Evolutionary conservation across 2,113 vertebrate genomes (phyloP), one percentile per base, ranked within the genome.

Genomic region (Lontra canadensis): DNA sequence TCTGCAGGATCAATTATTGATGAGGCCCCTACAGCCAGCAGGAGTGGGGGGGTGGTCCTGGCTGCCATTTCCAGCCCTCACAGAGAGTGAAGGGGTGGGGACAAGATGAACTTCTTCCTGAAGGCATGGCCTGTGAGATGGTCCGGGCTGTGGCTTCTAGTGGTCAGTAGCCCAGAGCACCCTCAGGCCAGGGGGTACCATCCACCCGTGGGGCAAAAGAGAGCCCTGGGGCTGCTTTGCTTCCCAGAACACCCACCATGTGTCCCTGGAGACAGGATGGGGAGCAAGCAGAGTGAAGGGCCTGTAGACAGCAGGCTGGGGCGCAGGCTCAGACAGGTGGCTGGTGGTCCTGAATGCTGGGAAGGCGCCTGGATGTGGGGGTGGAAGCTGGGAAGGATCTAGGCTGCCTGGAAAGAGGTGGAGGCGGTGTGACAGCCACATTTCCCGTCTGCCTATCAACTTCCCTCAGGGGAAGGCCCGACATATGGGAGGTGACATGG

Each of bases 401-500:
- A 47, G 29, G 76, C 76, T 52, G 76, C 76, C 78, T 71, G 34
- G 52, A 86, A 74, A 57, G 86, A 83, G 92, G 39, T 3, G 42
- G 82, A 86, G 94, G 47, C 2, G 0, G 7, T 7, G 9, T 42
- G 78, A 85, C 57, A 49, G 78, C 44, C 73, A 65, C 44, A 85
- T 31, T 67, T 95, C 71, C 84, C 9, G 1, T 49, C 92, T 84
- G 92, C 83, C 1, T 31, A 31, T 52, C 82, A 52, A 1, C 85
- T 71, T 81, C 80, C 83, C 92, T 82, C 39, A 2, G 18, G 88
- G 95, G 78, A 92, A 78, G 78, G 86, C 23, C 81, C 6, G 31
- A 83, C 95, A 96, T 89, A 84, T 73, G 87, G 96, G 34, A 96
- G 39, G 63, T 85, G 96, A 84, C 69, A 69, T 3, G 7, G 83